Conservation (phyloP, 2,797 vertebrate genomes). For the Siniperca undulata region DNA sequence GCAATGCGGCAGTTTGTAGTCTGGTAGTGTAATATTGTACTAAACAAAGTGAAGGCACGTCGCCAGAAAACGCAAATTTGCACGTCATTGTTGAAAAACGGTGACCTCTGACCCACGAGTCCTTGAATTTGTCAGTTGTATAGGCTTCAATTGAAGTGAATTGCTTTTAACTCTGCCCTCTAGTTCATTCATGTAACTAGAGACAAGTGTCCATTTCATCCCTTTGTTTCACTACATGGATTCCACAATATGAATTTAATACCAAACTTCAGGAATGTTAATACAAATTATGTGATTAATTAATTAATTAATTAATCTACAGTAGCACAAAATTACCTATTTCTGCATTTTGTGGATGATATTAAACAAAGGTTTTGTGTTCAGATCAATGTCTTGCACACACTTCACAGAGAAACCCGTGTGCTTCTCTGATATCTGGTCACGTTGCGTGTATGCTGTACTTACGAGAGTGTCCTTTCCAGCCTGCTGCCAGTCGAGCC, state of each 20-base stretch:
- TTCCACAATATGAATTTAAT: background rate
- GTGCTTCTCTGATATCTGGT: background rate
- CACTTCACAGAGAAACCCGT: no score
- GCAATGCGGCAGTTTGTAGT: background rate
- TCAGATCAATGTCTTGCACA: background rate
- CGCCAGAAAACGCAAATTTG: background rate
- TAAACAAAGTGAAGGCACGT: background rate
- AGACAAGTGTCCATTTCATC: no score
- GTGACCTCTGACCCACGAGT: background rate
- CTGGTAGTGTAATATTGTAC: background rate
- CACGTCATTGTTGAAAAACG: background rate
- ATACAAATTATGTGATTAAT: background rate
- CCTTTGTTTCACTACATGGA: background rate
- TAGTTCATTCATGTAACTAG: background rate
- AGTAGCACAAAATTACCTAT: background rate
- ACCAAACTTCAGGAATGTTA: background rate
- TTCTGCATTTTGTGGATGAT: background rate
- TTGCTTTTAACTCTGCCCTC: background rate
- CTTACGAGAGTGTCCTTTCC: slow-evolving; percentile 91
- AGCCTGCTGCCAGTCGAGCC: slow-evolving; percentile 90
- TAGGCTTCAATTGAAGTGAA: background rate
- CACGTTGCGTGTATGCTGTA: background rate
- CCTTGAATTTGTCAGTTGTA: background rate
- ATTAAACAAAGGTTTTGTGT: background rate
- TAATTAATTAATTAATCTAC: background rate